A percentile compares a stretch with the other conserved stretches of the same genome.
Conservation (phyloP, 2,888 invertebrate species). For the Drosophila tanythrix region DNA sequence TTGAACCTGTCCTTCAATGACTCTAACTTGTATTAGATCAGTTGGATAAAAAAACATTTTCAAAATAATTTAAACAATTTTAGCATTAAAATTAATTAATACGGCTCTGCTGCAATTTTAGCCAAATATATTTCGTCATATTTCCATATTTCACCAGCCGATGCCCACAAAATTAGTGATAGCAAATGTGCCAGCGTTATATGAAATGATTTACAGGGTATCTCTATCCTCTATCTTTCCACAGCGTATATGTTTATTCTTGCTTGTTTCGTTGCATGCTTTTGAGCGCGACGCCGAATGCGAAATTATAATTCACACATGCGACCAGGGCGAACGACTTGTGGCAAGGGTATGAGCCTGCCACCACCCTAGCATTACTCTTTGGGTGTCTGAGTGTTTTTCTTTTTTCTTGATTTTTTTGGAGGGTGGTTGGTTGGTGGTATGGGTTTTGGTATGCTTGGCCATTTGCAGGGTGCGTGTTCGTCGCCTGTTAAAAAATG, state of each 20-base stretch:
- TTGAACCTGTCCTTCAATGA: background rate
- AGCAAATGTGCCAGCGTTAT: background rate
- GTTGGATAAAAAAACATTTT: background rate
- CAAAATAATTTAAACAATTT: background rate
- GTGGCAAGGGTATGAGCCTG: slow-evolving; percentile 16
- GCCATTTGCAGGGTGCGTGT: slow-evolving; percentile 57
- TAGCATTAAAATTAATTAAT: background rate
- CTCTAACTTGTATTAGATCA: background rate
- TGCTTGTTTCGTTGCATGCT: slow-evolving; percentile 65
- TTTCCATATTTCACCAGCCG: background rate
- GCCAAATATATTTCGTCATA: background rate
- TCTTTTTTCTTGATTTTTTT: background rate
- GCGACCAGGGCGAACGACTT: slow-evolving; percentile 61
- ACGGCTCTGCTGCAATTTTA: background rate
- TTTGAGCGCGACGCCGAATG: slow-evolving; percentile 74
- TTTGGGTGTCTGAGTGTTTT: slow-evolving; percentile 32
- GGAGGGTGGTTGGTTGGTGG: background rate
- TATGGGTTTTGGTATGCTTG: slow-evolving; percentile 27
- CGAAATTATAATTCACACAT: slow-evolving; percentile 83
- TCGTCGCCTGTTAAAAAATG: slow-evolving; percentile 74
- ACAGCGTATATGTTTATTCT: background rate
- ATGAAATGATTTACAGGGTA: slow-evolving; percentile 19
- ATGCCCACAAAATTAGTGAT: background rate
- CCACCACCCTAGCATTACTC: slow-evolving; percentile 11
- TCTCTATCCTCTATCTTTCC: slow-evolving; percentile 2